These are phyloP conservation scores for Philopotamus ludificatus DNA, from an alignment of 1,140 invertebrate species.

Conservation along the genomic window DNA sequence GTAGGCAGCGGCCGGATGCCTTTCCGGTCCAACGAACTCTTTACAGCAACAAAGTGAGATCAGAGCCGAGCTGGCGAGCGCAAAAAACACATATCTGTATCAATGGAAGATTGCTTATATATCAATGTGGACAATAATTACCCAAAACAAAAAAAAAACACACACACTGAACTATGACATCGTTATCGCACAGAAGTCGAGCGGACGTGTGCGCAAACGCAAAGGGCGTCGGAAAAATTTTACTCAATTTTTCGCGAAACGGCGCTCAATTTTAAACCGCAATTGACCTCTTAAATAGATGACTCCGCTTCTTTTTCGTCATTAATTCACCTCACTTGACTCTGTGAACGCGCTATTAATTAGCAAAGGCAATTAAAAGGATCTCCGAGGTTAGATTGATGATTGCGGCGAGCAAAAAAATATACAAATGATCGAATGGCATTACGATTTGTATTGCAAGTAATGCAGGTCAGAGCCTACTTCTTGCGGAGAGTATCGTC, in stretches of 20 bases:
- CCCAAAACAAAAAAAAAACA: background rate
- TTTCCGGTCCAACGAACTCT: slow-evolving; percentile 20
- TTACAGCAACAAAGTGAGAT: background rate
- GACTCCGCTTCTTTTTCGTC: background rate
- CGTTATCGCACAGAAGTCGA: background rate
- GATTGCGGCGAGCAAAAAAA: too few relatives aligned
- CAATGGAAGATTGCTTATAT: background rate
- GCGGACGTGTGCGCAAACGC: background rate
- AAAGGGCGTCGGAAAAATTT: background rate
- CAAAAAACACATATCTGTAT: too few relatives aligned
- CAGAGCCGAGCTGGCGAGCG: too few relatives aligned
- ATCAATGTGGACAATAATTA: too few relatives aligned
- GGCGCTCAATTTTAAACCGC: background rate
- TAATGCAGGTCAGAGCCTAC: too few relatives aligned
- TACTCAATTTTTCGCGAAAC: background rate
- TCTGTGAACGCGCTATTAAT: slow-evolving; percentile 4
- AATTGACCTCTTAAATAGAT: background rate
- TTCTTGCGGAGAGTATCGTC: too few relatives aligned
- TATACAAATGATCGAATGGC: too few relatives aligned
- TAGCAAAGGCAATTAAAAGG: slow-evolving; percentile 1
- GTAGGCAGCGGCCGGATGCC: slow-evolving; percentile 2
- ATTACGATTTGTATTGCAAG: too few relatives aligned
- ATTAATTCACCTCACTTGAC: slow-evolving; percentile 24
- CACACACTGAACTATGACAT: background rate
- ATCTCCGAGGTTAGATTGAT: slow-evolving; percentile 10